Conservation (phyloP, 2,888 invertebrate species). For the Ophion obscuratus region DNA sequence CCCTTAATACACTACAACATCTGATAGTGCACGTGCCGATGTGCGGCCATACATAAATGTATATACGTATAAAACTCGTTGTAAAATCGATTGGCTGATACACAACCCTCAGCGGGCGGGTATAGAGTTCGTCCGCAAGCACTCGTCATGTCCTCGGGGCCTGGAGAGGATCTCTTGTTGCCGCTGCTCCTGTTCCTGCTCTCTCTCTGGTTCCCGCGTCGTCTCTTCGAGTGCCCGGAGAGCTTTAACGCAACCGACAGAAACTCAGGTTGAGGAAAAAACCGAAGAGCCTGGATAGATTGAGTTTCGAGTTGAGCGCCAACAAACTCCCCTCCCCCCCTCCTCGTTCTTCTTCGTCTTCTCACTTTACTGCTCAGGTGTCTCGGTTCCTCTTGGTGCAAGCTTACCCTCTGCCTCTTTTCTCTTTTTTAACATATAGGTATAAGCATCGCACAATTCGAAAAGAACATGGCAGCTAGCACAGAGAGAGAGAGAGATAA, state of each 20-base stretch:
- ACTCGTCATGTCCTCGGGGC: slow-evolving; percentile 66
- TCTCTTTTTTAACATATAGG: background rate
- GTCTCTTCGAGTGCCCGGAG: slow-evolving; percentile 41
- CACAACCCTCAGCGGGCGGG: slow-evolving; percentile 25
- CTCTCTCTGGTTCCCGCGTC: background rate
- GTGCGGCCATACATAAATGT: slow-evolving; percentile 9
- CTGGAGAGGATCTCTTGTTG: slow-evolving; percentile 56
- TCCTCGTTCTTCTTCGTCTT: slow-evolving; percentile 24
- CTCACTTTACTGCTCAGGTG: slow-evolving; percentile 51
- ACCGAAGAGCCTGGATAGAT: slow-evolving; percentile 75
- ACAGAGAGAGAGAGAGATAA: slow-evolving; percentile 35
- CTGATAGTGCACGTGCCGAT: slow-evolving; percentile 39
- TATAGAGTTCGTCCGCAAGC: slow-evolving; percentile 53
- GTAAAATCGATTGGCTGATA: slow-evolving; percentile 60
- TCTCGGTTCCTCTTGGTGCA: slow-evolving; percentile 34
- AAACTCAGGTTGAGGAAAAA: slow-evolving; percentile 52
- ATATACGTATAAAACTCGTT: slow-evolving; percentile 36
- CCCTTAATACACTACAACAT: slow-evolving; percentile 39
- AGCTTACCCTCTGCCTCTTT: background rate
- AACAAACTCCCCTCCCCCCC: slow-evolving; percentile 71
- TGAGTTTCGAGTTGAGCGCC: slow-evolving; percentile 80
- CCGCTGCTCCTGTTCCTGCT: slow-evolving; percentile 34
- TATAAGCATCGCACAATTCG: slow-evolving; percentile 57
- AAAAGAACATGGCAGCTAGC: slow-evolving; percentile 52
- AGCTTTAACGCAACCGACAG: slow-evolving; percentile 27